Percentiles rank a stretch among this genome's conserved stretches.
These are phyloP conservation scores for Theristicus caerulescens DNA, from an alignment of 2,113 vertebrate genomes.

Conservation along the genomic window DNA sequence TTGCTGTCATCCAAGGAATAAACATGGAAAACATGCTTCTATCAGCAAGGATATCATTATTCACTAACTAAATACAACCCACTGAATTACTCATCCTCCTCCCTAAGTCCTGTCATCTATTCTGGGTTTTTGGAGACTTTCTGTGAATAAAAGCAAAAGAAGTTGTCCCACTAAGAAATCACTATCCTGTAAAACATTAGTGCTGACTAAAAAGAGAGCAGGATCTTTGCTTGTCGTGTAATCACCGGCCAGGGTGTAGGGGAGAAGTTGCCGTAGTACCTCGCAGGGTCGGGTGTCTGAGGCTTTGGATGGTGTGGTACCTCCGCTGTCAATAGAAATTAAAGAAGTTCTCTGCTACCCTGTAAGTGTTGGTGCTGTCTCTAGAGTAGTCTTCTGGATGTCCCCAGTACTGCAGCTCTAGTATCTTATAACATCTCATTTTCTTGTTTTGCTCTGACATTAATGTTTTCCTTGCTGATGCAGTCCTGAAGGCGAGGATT, in stretches of 20 bases:
- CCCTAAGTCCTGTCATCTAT: neutral
- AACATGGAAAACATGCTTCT: neutral
- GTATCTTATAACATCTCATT: neutral
- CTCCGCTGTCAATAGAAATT: neutral
- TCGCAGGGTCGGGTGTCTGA: neutral
- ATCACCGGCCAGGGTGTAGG: neutral
- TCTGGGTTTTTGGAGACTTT: neutral
- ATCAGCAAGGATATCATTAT: neutral
- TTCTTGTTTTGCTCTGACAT: neutral
- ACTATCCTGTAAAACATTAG: neutral
- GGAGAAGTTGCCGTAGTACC: neutral
- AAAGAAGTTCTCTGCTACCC: neutral
- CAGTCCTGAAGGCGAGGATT: neutral
- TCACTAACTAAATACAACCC: conserved; percentile 15
- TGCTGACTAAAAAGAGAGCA: neutral
- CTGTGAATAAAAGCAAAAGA: neutral
- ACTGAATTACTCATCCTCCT: conserved; percentile 32
- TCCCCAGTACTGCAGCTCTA: neutral
- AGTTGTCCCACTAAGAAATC: neutral
- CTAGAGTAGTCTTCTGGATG: neutral
- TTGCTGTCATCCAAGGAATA: neutral
- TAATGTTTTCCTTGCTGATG: neutral
- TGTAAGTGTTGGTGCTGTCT: neutral
- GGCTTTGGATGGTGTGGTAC: neutral
- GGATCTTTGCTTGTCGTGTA: neutral